Evolutionary conservation across 2,113 vertebrate species (phyloP), one percentile per base, ranked within the genome.

Genomic region (Sakesphorus luctuosus): DNA sequence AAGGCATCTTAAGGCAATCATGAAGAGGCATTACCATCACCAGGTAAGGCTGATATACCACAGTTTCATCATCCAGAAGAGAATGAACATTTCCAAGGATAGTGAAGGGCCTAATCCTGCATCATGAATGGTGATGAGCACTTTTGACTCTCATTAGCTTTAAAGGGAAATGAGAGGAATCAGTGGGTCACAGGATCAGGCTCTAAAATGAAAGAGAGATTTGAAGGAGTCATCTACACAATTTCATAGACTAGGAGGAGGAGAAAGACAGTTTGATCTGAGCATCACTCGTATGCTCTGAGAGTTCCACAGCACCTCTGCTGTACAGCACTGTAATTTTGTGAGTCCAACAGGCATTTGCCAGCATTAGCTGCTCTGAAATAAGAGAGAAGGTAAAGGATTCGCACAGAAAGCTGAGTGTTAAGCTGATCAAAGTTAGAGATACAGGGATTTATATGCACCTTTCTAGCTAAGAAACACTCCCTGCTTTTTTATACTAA

Each of bases 341-440:
- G 94, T 90, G 88, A 85, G 96, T 94, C 91, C 95, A 96, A 94
- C 11, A 94, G 91, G 91, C 89, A 96, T 95, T 96, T 96, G 82
- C 94, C 88, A 93, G 95, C 90, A 89, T 96, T 96, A 97, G 87
- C 66, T 76, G 87, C 91, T 96, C 91, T 95, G 94, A 97, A 97
- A 81, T 95, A 95, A 95, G 85, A 92, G 38, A 95, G 93, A 96
- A 82, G 55, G 94, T 76, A 94, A 95, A 91, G 92, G 92, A 97
- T 95, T 95, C 94, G 1, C 91, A 77, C 10, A 90, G 96, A 95
- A 96, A 94, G 87, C 91, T 61, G 82, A 91, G 92, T 49, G 95
- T 96, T 95, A 97, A 91, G 71, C 78, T 97, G 94, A 97, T 97
- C 96, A 94, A 97, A 97, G 90, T 90, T 62, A 87, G 95, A 93